Evolutionary conservation across 2,113 vertebrate species (phyloP).

Genomic region (Pyxicephalus adspersus): DNA sequence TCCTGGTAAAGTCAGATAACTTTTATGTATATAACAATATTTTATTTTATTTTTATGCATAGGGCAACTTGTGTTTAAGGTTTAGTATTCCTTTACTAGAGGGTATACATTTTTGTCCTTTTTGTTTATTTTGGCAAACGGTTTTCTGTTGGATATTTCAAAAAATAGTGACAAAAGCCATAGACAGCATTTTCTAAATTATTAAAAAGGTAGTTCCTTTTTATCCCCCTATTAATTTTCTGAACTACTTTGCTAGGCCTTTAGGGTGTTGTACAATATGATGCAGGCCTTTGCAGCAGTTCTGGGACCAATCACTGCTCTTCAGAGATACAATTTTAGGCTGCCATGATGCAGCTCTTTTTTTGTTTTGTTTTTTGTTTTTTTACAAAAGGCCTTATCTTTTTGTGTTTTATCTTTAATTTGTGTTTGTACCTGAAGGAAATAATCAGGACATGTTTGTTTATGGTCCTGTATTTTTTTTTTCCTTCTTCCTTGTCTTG

Average conservation of each 20-base stretch:
- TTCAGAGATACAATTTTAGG: slow-evolving; percentile 54
- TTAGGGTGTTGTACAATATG: not conserved
- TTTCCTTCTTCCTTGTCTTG: slow-evolving; percentile 63
- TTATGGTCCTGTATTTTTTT: not conserved
- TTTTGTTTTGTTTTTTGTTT: too few species aligned
- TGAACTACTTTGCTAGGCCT: not conserved
- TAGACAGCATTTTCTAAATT: slow-evolving; percentile 10
- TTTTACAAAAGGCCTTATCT: slow-evolving; percentile 85
- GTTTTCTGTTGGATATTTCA: not conserved
- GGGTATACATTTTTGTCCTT: not conserved
- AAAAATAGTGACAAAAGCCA: slow-evolving; percentile 16
- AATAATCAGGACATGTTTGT: slow-evolving; percentile 52
- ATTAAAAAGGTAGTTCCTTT: not conserved
- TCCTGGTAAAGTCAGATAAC: too few species aligned
- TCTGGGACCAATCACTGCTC: slow-evolving; percentile 56
- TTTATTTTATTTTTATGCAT: too few species aligned
- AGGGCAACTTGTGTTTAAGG: too few species aligned
- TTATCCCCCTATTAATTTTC: not conserved
- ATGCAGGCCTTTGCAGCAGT: not conserved
- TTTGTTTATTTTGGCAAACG: not conserved
- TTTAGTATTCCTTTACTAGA: not conserved
- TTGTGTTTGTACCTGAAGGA: slow-evolving; percentile 68
- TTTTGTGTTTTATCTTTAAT: slow-evolving; percentile 67
- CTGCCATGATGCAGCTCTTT: slow-evolving; percentile 64
- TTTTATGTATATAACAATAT: too few species aligned